A percentile compares a stretch with the other conserved stretches of the same genome.
Evolutionary conservation across 2,113 vertebrate genomes (phyloP).

Genomic region (Symphodus melops): DNA sequence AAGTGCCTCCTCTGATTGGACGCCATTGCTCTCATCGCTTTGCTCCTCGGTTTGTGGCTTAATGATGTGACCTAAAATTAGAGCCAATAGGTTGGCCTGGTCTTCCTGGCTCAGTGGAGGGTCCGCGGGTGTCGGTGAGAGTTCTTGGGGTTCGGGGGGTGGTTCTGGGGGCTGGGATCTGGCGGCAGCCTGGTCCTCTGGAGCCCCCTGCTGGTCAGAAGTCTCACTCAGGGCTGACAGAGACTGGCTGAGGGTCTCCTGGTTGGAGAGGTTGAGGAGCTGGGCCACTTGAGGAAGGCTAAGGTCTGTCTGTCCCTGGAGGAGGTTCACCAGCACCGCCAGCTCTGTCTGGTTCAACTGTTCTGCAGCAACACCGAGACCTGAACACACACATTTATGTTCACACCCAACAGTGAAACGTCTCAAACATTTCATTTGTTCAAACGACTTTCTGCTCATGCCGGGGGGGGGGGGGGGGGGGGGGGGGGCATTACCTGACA

Average conservation of each 20-base stretch:
- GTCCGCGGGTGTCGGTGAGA: slow-evolving; percentile 60
- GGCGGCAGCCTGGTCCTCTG: slow-evolving; percentile 76
- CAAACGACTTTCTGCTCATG: not conserved
- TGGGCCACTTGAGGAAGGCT: slow-evolving; percentile 94
- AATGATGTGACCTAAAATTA: slow-evolving; percentile 94
- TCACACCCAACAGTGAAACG: not conserved
- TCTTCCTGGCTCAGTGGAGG: slow-evolving; percentile 89
- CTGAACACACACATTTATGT: slow-evolving; percentile 64
- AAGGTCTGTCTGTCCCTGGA: slow-evolving; percentile 96
- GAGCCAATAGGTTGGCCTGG: slow-evolving; percentile 92
- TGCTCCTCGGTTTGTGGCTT: slow-evolving; percentile 89
- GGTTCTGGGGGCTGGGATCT: slow-evolving; percentile 77
- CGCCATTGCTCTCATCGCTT: slow-evolving; percentile 92
- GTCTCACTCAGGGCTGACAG: slow-evolving; percentile 90
- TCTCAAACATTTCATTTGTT: not conserved
- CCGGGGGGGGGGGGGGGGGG: too few relatives aligned
- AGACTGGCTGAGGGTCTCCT: slow-evolving; percentile 93
- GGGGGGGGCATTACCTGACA: slow-evolving; percentile 75
- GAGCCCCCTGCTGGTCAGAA: slow-evolving; percentile 85
- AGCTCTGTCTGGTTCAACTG: slow-evolving; percentile 97
- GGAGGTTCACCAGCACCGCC: slow-evolving; percentile 94
- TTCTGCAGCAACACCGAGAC: slow-evolving; percentile 92
- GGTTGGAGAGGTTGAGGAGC: slow-evolving; percentile 91
- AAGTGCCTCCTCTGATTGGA: slow-evolving; percentile 88
- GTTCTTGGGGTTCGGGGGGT: slow-evolving; percentile 81